Conservation (phyloP, 2,797 vertebrate species). For the Novumbra hubbsi region DNA sequence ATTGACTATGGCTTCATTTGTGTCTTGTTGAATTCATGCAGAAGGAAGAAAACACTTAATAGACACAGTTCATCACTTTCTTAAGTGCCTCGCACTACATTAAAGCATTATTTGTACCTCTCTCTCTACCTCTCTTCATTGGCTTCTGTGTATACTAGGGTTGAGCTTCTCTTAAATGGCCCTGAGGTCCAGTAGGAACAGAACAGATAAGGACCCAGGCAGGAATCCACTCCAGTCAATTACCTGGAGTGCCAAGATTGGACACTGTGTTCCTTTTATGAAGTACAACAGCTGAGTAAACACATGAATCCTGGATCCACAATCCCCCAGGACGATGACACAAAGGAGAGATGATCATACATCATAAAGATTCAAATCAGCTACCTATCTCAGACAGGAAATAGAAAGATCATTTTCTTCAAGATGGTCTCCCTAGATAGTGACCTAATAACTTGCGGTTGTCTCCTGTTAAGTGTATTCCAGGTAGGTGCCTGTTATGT, state of each 20-base stretch:
- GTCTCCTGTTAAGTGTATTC: slow-evolving; percentile 1
- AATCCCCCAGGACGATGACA: slow-evolving; percentile 57
- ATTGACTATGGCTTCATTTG: slow-evolving; percentile 23
- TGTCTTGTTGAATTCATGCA: slow-evolving; percentile 21
- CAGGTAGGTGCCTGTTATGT: background rate
- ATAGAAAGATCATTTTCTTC: slow-evolving; percentile 40
- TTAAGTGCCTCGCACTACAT: slow-evolving; percentile 14
- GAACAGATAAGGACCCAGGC: slow-evolving; percentile 63
- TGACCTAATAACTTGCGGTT: slow-evolving; percentile 44
- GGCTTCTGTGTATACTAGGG: slow-evolving; percentile 58
- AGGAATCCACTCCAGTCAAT: slow-evolving; percentile 72
- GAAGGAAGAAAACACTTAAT: slow-evolving; percentile 30
- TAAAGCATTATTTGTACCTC: background rate
- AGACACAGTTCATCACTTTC: slow-evolving; percentile 29
- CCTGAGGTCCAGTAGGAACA: slow-evolving; percentile 53
- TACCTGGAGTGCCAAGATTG: slow-evolving; percentile 72
- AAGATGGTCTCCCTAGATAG: slow-evolving; percentile 12
- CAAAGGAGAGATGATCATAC: slow-evolving; percentile 62
- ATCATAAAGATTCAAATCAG: slow-evolving; percentile 68
- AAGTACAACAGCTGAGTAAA: slow-evolving; percentile 71
- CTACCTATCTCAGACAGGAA: slow-evolving; percentile 63
- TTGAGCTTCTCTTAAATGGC: slow-evolving; percentile 63
- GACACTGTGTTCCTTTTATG: slow-evolving; percentile 67
- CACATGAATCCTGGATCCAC: slow-evolving; percentile 70
- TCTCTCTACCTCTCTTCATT: slow-evolving; percentile 11